A percentile compares a stretch with the other conserved stretches of the same genome.
These are phyloP conservation scores for Drosophila insularis DNA, from an alignment of 1,140 invertebrate species.

Conservation along the genomic window DNA sequence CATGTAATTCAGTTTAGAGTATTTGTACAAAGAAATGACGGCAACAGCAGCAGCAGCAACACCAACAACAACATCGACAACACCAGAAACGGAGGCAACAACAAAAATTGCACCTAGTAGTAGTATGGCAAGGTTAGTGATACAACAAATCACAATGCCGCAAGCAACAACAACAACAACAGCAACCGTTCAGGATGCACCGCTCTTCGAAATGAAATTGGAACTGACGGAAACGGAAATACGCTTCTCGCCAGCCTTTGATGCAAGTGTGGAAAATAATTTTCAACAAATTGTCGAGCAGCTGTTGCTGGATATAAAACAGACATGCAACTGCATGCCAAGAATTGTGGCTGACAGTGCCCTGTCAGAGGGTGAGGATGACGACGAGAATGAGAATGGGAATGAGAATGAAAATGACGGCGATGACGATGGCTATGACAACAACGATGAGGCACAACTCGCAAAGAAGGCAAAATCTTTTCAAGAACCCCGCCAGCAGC, in stretches of 20 bases:
- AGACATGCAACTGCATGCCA: conserved; percentile 81
- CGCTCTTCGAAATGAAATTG: conserved; percentile 82
- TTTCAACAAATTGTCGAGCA: conserved; percentile 82
- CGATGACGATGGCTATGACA: conserved; percentile 2
- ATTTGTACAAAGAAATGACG: conserved; percentile 82
- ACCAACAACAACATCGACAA: conserved; percentile 41
- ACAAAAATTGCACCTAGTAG: background rate
- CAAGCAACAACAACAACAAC: conserved; percentile 23
- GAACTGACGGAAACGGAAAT: conserved; percentile 80
- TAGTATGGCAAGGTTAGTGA: conserved; percentile 14
- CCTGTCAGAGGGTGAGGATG: conserved; percentile 61
- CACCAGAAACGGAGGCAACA: conserved; percentile 33
- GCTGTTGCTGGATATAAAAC: conserved; percentile 79
- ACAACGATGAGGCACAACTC: background rate
- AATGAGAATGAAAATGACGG: background rate
- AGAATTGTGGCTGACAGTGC: conserved; percentile 79
- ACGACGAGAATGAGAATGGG: conserved; percentile 21
- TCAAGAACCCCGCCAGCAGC: conserved; percentile 27
- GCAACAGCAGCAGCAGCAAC: conserved; percentile 37
- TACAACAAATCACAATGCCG: conserved; percentile 27
- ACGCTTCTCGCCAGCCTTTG: conserved; percentile 78
- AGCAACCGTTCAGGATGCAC: conserved; percentile 50
- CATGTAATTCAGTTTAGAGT: conserved; percentile 81
- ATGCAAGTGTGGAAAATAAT: conserved; percentile 79
- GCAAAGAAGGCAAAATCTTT: conserved; percentile 1